phyloP scores from a whole-genome alignment of 2,888 invertebrate species.

The Hecatera dysodea region DNA sequence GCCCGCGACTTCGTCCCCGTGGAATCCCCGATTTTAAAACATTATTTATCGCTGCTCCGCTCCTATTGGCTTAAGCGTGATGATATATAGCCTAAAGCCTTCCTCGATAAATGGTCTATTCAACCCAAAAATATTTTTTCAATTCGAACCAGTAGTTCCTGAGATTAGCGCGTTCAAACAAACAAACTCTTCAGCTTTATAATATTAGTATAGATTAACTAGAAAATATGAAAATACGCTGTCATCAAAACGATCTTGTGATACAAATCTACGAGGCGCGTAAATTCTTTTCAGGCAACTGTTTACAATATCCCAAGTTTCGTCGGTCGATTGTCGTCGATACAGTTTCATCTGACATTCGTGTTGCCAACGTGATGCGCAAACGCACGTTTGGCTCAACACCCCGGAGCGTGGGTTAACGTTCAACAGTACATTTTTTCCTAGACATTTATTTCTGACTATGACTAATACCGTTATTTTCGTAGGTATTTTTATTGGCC shows the following conservation, averaged over 20 bases:
- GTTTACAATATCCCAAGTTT: conserved; percentile 71
- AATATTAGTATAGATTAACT: too few relatives aligned
- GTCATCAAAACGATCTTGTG: conserved; percentile 2
- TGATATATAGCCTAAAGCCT: too few relatives aligned
- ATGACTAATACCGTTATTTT: conserved; percentile 86
- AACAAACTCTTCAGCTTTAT: too few relatives aligned
- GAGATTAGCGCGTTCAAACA: too few relatives aligned
- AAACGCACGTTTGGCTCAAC: conserved; percentile 75
- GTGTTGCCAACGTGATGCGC: conserved; percentile 65
- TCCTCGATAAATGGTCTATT: too few relatives aligned
- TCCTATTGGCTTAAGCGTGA: too few relatives aligned
- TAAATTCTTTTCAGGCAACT: conserved; percentile 42
- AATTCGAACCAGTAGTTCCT: too few relatives aligned
- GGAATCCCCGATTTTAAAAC: too few relatives aligned
- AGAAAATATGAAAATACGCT: conserved; percentile 1
- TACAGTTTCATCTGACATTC: conserved; percentile 63
- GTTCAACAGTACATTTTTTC: conserved; percentile 75
- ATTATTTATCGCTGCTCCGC: too few relatives aligned
- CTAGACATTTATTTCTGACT: conserved; percentile 80
- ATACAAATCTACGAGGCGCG: conserved; percentile 5
- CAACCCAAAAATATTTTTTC: too few relatives aligned
- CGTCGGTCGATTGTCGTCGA: conserved; percentile 69
- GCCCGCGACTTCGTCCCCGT: too few relatives aligned
- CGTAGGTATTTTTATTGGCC: conserved; percentile 81
- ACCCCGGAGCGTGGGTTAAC: conserved; percentile 78